Percentiles rank a stretch among this genome's conserved stretches.
phyloP scores from a whole-genome alignment of 2,797 vertebrate species.

The Nannoperca australis region DNA sequence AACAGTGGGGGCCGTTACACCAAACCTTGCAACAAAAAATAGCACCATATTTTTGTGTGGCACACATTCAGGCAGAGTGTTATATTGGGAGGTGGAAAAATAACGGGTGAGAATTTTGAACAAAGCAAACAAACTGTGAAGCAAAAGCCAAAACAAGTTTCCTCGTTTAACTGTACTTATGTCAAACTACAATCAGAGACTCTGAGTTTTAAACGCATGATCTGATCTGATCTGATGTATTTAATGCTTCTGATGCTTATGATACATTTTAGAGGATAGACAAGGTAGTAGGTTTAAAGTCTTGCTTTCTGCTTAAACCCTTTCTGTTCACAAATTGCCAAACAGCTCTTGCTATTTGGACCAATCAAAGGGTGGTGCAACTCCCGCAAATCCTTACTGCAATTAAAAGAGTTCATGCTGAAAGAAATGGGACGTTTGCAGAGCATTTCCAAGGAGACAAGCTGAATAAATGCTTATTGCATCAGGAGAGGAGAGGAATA shows the following conservation, averaged over 20 bases:
- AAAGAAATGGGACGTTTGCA: not conserved
- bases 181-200: too few species aligned
- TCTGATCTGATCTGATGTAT: not conserved
- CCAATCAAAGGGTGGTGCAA: constrained; percentile 1
- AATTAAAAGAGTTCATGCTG: constrained; percentile 8
- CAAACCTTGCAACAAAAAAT: constrained; percentile 35
- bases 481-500: not conserved
- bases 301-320: not conserved
- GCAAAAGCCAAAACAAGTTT: not conserved
- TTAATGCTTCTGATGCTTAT: not conserved
- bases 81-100: constrained; percentile 54
- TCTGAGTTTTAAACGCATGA: too few species aligned
- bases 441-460: not conserved
- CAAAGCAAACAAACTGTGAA: not conserved
- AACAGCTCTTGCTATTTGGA: constrained; percentile 7
- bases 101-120: constrained; percentile 50
- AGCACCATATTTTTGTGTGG: constrained; percentile 34
- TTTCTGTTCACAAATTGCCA: not conserved
- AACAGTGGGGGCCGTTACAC: constrained; percentile 1
- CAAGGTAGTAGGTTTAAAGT: not conserved
- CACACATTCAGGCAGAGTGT: constrained; percentile 12
- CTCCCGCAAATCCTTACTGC: not conserved
- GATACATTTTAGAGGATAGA: not conserved
- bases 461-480: not conserved
- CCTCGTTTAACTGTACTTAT: not conserved